Evolutionary conservation across 2,888 invertebrate genomes (phyloP), one percentile per base, ranked within the genome.

Genomic region (Leptopterna dolabrata): DNA sequence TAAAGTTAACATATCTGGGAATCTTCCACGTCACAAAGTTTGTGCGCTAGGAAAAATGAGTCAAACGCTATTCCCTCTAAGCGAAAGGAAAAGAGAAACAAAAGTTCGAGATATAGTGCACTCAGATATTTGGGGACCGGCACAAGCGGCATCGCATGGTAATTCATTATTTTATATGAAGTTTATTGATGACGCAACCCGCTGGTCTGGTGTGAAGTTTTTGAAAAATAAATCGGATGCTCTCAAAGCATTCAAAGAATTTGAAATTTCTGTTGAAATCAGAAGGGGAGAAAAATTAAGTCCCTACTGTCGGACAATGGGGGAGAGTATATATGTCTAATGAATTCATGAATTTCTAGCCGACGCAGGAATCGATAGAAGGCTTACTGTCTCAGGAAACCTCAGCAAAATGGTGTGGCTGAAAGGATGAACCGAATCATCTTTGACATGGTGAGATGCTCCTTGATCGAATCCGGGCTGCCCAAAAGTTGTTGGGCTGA

Each of bases 151-250:
- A n/a, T n/a, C n/a, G n/a, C n/a, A 88, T 11, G 89, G 89, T 36
- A 78, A 88, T 13, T 85, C 89, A 0, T 89, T 45, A 76, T 91
- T 90, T 87, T 89, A 90, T 13, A 51, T 89, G 0, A 89, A 89
- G 7, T 91, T 91, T 30, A 90, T 90, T 0, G 90, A 91, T 27
- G 90, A 91, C 76, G 51, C 84, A 27, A 89, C 90, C 1, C 78
- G 90, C 13, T 90, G 90, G 90, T 89, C 89, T 29, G 88, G 88
- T 14, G 89, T 90, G 51, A 63, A 87, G 13, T 90, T 90, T 51
- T n/a, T 90, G 11, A 89, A 88, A 88, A 76, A 83, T 2, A 91
- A 90, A 86, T 73, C 63, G 45, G 90, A 91, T 29, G 90, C 90
- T 9, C 73, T 89, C 9, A 36, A 89, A 47, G 86, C 24, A 45